Evolutionary conservation across 2,797 vertebrate genomes (phyloP), one percentile per base, ranked within the genome.

Genomic region (Trichosurus vulpecula): DNA sequence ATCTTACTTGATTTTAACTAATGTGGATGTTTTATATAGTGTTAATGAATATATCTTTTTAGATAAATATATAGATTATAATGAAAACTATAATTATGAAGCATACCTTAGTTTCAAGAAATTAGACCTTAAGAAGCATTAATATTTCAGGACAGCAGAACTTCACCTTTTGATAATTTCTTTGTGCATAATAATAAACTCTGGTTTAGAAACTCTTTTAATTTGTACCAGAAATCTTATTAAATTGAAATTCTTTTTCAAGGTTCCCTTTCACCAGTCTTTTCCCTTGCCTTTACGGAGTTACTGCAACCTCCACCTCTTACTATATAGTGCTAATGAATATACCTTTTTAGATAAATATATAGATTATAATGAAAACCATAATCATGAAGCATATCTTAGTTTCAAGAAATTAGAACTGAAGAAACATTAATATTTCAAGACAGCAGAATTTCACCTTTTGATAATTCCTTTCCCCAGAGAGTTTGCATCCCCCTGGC

Each of bases 351-450:
- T 91, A 27, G 52, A 30, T 92, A 6, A 10, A 90, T 94, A 90
- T 57, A 25, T 74, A 81, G 97, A 92, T 89, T 58, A 51, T 95
- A 93, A 19, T 81, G 95, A 95, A 54, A 12, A 54, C 3, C 91
- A 74, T 3, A 87, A 8, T 94, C 93, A 4, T 61, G 13, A 95
- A 35, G 91, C 52, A 5, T 92, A 25, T 56, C 11, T 90, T 94
- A 58, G 27, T 92, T 98, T 95, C 52, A 92, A 96, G 81, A 94
- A 52, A 27, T 1, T 95, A 92, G 61, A 96, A 54, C 53, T 92
- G 31, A 91, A 96, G 41, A 35, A 96, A 66, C 19, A 5, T 56
- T 52, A 57, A 81, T 19, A 92, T 74, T 81, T 51, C 27, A 93
- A 81, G 57, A 89, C 57, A 58, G 29, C 25, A 58, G 2, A 53